A percentile compares a stretch with the other conserved stretches of the same genome.
phyloP scores from a whole-genome alignment of 2,113 vertebrate genomes.

The Seriola quinqueradiata region DNA sequence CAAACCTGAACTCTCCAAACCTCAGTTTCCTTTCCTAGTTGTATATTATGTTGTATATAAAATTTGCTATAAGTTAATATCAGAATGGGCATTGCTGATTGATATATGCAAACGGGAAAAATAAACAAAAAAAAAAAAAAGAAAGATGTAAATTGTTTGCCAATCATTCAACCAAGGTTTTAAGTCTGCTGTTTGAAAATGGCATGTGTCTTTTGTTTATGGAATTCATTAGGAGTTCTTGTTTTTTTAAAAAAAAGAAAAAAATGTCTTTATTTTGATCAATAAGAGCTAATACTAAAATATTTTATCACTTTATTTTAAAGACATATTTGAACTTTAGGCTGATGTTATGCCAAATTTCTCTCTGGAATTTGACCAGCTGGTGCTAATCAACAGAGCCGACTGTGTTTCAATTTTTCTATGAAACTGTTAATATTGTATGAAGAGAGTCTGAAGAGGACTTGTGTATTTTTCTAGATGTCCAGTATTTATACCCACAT shows the following conservation, averaged over 20 bases:
- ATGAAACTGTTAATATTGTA: conserved; percentile 89
- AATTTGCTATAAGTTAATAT: conserved; percentile 70
- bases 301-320: conserved; percentile 78
- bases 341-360: conserved; percentile 75
- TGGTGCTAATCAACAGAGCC: conserved; percentile 85
- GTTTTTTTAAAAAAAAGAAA: conserved; percentile 31
- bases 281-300: conserved; percentile 65
- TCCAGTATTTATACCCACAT: conserved; percentile 95
- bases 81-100: conserved; percentile 76
- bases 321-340: conserved; percentile 71
- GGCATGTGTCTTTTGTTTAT: conserved; percentile 47
- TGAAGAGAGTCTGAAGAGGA: conserved; percentile 90
- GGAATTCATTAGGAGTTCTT: conserved; percentile 54
- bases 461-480: conserved; percentile 95
- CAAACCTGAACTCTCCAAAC: conserved; percentile 61
- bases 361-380: conserved; percentile 71
- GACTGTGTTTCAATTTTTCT: conserved; percentile 82
- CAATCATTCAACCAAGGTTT: conserved; percentile 60
- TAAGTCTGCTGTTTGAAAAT: conserved; percentile 58
- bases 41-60: conserved; percentile 73
- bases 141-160: conserved; percentile 59
- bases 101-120: conserved; percentile 70
- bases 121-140: conserved; percentile 24
- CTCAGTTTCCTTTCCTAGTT: conserved; percentile 58
- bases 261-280: conserved; percentile 76